These are phyloP conservation scores for Drosophila cardini DNA, from an alignment of 1,140 invertebrate genomes.

Conservation along the genomic window DNA sequence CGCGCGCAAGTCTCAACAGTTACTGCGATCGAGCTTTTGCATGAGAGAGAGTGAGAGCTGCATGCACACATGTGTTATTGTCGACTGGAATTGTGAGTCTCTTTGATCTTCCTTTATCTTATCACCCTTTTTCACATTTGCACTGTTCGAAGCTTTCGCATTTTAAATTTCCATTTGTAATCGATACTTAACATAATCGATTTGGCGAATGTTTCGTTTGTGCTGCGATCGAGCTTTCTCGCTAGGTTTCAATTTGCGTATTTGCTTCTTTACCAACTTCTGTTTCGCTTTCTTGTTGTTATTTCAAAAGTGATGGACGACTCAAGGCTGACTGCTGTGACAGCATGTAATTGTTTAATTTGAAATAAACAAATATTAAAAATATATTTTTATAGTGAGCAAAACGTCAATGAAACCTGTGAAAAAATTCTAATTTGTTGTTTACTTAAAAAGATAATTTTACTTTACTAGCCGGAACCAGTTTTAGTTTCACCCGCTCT, in stretches of 20 bases:
- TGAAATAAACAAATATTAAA: not conserved
- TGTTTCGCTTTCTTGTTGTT: not conserved
- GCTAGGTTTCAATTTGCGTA: not conserved
- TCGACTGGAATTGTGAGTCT: slow-evolving; percentile 2
- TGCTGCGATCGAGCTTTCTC: slow-evolving; percentile 1
- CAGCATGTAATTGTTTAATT: not conserved
- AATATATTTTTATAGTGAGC: not conserved
- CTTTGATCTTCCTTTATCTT: slow-evolving; percentile 34
- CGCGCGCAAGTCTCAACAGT: slow-evolving; percentile 45
- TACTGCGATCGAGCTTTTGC: slow-evolving; percentile 55
- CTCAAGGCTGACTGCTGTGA: slow-evolving; percentile 32
- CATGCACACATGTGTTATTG: too few species aligned
- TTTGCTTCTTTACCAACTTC: not conserved
- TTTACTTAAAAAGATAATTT: not conserved
- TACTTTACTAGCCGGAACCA: slow-evolving; percentile 4
- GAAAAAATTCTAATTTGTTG: not conserved
- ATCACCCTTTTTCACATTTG: slow-evolving; percentile 24
- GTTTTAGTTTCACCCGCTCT: slow-evolving; percentile 31
- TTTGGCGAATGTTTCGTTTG: not conserved
- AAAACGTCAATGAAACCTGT: not conserved
- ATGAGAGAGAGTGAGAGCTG: slow-evolving; percentile 3
- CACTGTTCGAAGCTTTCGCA: slow-evolving; percentile 13
- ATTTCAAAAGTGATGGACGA: not conserved
- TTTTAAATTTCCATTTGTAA: not conserved
- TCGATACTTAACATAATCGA: slow-evolving; percentile 27